Evolutionary conservation across 2,797 vertebrate genomes (phyloP).

Genomic region (Paguma larvata): DNA sequence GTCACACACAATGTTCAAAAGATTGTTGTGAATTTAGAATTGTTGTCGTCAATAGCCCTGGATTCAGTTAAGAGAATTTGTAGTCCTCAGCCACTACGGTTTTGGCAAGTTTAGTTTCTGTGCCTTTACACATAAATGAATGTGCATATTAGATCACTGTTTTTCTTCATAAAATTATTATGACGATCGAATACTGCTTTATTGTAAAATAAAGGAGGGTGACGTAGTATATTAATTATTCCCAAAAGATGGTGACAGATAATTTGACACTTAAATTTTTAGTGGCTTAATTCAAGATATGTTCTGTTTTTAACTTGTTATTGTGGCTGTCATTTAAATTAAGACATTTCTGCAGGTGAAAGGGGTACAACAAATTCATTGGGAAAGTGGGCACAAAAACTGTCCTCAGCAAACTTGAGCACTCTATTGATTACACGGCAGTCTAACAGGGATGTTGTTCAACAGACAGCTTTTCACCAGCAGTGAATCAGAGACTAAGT

Average conservation of each 20-base stretch:
- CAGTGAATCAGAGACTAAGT: background rate
- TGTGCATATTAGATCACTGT: background rate
- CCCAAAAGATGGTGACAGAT: background rate
- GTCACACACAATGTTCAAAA: background rate
- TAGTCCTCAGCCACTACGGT: background rate
- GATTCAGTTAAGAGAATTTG: background rate
- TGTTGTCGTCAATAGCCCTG: background rate
- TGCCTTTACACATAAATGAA: background rate
- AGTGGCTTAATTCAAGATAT: background rate
- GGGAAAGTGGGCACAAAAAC: background rate
- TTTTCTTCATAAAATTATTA: constrained; percentile 46
- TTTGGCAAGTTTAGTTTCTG: background rate
- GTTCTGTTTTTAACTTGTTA: constrained; percentile 9
- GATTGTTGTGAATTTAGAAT: background rate
- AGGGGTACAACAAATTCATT: background rate
- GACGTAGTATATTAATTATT: background rate
- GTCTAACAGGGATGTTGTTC: background rate
- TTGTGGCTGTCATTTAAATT: background rate
- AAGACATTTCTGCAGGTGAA: background rate
- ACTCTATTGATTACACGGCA: fast-evolving
- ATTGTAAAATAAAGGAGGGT: background rate
- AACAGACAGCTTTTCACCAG: background rate
- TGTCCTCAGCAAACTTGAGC: background rate
- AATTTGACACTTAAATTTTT: background rate
- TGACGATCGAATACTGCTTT: background rate